A percentile compares a stretch with the other conserved stretches of the same genome.
Evolutionary conservation across 2,113 vertebrate genomes (phyloP).

Genomic region (Phaethornis superciliosus): DNA sequence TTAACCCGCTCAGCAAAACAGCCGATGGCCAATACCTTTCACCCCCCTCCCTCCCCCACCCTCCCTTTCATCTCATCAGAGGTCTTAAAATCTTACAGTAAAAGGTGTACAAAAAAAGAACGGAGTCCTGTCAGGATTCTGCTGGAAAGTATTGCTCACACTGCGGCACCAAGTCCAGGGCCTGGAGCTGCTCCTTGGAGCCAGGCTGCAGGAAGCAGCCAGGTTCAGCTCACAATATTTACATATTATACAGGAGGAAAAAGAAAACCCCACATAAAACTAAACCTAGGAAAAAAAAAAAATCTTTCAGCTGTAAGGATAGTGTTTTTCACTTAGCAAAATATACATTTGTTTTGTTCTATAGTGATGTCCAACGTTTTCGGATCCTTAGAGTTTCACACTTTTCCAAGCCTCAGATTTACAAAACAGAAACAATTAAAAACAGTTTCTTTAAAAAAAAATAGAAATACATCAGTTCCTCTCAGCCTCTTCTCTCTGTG

Average conservation of each 20-base stretch:
- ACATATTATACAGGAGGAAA: slow-evolving; percentile 92
- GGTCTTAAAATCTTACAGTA: slow-evolving; percentile 84
- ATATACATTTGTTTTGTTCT: slow-evolving; percentile 89
- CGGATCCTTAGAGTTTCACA: slow-evolving; percentile 75
- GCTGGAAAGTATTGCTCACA: slow-evolving; percentile 75
- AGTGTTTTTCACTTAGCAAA: slow-evolving; percentile 88
- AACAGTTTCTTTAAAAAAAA: slow-evolving; percentile 75
- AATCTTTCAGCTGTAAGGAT: slow-evolving; percentile 85
- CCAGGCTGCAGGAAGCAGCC: slow-evolving; percentile 63
- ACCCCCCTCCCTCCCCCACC: background rate
- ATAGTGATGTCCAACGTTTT: slow-evolving; percentile 72
- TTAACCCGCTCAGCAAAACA: slow-evolving; percentile 58
- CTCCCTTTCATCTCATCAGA: slow-evolving; percentile 46
- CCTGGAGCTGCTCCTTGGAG: slow-evolving; percentile 64
- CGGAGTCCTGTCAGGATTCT: slow-evolving; percentile 71
- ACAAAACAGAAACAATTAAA: slow-evolving; percentile 86
- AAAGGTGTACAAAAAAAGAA: slow-evolving; percentile 76
- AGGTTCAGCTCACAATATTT: slow-evolving; percentile 84
- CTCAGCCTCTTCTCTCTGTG: slow-evolving; percentile 46
- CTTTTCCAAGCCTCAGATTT: slow-evolving; percentile 87
- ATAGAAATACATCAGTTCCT: slow-evolving; percentile 66
- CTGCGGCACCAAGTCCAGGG: slow-evolving; percentile 62
- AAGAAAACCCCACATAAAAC: slow-evolving; percentile 79
- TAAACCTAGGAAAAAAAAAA: slow-evolving; percentile 80
- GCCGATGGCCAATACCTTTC: background rate